Conservation (phyloP, 2,888 invertebrate species). For the Chrysolina oricalcia region DNA sequence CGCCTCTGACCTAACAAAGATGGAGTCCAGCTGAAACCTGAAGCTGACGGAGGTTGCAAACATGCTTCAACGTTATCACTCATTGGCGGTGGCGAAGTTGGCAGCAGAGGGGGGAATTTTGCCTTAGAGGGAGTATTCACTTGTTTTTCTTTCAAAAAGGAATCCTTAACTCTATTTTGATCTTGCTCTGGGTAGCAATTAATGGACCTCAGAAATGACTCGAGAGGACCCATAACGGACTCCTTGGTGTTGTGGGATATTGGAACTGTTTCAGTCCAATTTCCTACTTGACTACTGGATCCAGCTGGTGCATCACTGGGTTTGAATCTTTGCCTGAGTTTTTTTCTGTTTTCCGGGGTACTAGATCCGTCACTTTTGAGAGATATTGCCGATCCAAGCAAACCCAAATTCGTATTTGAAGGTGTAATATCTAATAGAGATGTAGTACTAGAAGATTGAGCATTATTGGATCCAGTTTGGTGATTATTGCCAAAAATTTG, state of each 20-base stretch:
- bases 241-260: slow-evolving; percentile 63
- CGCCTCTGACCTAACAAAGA: slow-evolving; percentile 66
- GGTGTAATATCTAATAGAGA: slow-evolving; percentile 61
- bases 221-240: slow-evolving; percentile 68
- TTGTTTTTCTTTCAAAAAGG: slow-evolving; percentile 50
- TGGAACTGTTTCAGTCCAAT: slow-evolving; percentile 65
- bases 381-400: slow-evolving; percentile 49
- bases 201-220: slow-evolving; percentile 68
- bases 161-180: slow-evolving; percentile 58
- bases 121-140: slow-evolving; percentile 45
- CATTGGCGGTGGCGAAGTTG: slow-evolving; percentile 59
- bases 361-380: slow-evolving; percentile 47
- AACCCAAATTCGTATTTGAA: slow-evolving; percentile 60
- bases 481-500: slow-evolving; percentile 43
- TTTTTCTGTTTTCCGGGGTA: slow-evolving; percentile 51
- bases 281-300: slow-evolving; percentile 39
- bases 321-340: slow-evolving; percentile 60
- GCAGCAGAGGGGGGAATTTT: slow-evolving; percentile 46
- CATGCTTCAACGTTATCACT: slow-evolving; percentile 59
- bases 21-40: slow-evolving; percentile 70
- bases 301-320: slow-evolving; percentile 32
- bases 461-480: slow-evolving; percentile 21
- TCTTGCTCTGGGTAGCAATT: slow-evolving; percentile 69
- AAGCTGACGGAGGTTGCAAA: slow-evolving; percentile 60
- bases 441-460: slow-evolving; percentile 41